Percentiles rank a stretch among this genome's conserved stretches.
Conservation (phyloP, 1,140 invertebrate species). For the Xylocopa sonorina region DNA sequence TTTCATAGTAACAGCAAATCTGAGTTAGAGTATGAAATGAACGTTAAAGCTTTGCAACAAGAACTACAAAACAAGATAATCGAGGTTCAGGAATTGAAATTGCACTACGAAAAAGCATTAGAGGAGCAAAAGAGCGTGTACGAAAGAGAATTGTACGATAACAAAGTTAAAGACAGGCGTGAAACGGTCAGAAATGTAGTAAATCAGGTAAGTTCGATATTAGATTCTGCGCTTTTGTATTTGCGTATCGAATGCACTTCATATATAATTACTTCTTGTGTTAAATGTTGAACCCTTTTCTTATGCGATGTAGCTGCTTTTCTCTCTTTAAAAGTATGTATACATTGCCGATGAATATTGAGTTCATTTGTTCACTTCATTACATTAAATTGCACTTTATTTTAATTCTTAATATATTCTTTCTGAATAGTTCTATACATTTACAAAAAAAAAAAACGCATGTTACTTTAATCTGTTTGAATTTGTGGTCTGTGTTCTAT, state of each 20-base stretch:
- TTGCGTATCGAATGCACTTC: slow-evolving; percentile 11
- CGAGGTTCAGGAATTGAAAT: slow-evolving; percentile 73
- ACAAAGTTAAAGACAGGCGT: slow-evolving; percentile 76
- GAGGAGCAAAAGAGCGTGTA: slow-evolving; percentile 79
- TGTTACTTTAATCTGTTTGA: slow-evolving; percentile 1
- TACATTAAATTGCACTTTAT: neutral
- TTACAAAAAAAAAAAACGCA: slow-evolving; percentile 1
- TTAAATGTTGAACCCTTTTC: slow-evolving; percentile 25
- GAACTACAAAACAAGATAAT: slow-evolving; percentile 59
- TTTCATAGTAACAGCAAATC: slow-evolving; percentile 32
- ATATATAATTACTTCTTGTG: slow-evolving; percentile 29
- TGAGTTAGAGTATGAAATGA: slow-evolving; percentile 45
- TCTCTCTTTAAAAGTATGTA: neutral
- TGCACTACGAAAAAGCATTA: slow-evolving; percentile 80
- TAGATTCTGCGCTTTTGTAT: neutral
- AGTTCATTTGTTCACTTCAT: neutral
- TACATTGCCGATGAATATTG: neutral
- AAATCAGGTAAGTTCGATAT: slow-evolving; percentile 70
- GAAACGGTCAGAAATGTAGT: slow-evolving; percentile 51
- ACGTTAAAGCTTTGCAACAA: slow-evolving; percentile 43
- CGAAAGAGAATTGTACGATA: slow-evolving; percentile 78
- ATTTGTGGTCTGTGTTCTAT: neutral
- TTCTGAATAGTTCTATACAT: neutral
- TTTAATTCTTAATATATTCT: neutral
- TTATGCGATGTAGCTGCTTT: slow-evolving; percentile 2